These are phyloP conservation scores for Scalopus aquaticus DNA, from an alignment of 2,113 vertebrate species.

Conservation along the genomic window DNA sequence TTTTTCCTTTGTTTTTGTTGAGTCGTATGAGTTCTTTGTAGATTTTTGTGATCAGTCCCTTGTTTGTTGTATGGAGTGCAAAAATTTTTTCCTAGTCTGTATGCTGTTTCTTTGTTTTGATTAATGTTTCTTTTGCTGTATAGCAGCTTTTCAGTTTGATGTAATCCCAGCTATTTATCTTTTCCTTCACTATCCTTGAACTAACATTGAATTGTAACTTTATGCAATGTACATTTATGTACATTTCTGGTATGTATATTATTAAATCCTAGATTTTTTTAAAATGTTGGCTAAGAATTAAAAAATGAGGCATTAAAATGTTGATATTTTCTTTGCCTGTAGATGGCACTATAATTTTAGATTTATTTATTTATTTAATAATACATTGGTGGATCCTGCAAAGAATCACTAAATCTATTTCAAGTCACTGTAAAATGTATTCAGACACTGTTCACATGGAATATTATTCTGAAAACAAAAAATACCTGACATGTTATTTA, in stretches of 20 bases:
- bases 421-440: background rate
- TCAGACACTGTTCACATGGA: background rate
- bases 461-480: background rate
- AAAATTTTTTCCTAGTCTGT: no score
- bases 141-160: no score
- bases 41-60: no score
- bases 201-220: no score
- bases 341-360: slow-evolving; percentile 83
- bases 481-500: background rate
- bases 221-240: no score
- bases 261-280: background rate
- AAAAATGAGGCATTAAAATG: background rate
- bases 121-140: no score
- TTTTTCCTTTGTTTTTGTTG: no score
- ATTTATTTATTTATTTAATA: slow-evolving; percentile 5
- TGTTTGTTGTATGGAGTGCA: no score
- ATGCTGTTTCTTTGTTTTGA: no score
- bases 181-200: no score
- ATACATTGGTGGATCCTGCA: background rate
- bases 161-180: no score
- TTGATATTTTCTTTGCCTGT: slow-evolving; percentile 59
- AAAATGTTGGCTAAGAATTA: background rate
- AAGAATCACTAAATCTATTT: background rate
- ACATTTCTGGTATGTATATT: background rate
- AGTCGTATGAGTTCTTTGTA: no score